Percentiles rank a stretch among this genome's conserved stretches.
phyloP scores from a whole-genome alignment of 1,140 invertebrate genomes.

The Uloborus diversus region DNA sequence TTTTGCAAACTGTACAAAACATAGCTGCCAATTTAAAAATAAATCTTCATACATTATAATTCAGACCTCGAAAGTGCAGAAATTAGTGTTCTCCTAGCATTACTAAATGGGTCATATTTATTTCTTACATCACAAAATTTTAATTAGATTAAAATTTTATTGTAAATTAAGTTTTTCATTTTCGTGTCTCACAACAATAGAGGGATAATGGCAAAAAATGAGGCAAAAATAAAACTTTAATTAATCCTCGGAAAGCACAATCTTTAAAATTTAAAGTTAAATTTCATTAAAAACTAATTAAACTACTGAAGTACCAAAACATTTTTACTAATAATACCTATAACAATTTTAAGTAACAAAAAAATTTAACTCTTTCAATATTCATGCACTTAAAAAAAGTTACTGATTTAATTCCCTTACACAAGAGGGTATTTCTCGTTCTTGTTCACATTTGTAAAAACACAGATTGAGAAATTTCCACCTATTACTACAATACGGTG shows the following conservation, averaged over 20 bases:
- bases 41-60: neutral
- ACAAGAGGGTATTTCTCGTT: neutral
- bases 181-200: too few relatives aligned
- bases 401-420: too few relatives aligned
- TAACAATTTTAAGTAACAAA: neutral
- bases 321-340: neutral
- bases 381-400: neutral
- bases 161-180: too few relatives aligned
- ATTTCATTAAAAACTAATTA: too few relatives aligned
- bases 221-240: too few relatives aligned
- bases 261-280: too few relatives aligned
- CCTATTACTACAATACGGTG: too few relatives aligned
- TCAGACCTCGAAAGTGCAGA: neutral
- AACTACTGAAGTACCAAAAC: too few relatives aligned
- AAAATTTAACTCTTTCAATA: neutral
- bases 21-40: neutral
- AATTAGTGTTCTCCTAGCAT: neutral
- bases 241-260: too few relatives aligned
- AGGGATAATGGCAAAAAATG: too few relatives aligned
- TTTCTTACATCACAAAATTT: neutral
- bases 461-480: neutral
- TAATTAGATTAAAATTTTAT: neutral
- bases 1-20: slow-evolving; percentile 10
- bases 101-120: too few relatives aligned
- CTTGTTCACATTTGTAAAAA: neutral